phyloP scores from a whole-genome alignment of 1,140 invertebrate genomes.

The Zaprionus lachaisei region DNA sequence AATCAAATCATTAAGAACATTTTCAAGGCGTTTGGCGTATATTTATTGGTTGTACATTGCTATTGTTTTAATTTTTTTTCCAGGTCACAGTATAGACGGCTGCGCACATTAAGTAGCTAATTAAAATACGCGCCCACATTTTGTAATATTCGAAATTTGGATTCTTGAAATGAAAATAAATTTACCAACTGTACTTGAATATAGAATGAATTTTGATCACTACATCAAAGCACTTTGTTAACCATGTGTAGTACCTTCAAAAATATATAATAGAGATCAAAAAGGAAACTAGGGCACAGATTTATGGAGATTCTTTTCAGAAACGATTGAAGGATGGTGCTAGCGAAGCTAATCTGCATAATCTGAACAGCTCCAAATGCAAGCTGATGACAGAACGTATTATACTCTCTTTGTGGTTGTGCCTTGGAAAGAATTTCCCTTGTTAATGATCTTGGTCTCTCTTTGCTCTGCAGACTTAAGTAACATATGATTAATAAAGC shows the following conservation, averaged over 20 bases:
- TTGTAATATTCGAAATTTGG: background rate
- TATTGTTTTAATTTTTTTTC: background rate
- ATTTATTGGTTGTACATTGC: background rate
- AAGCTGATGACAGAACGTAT: no score
- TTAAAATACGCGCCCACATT: slow-evolving; percentile 51
- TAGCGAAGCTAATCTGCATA: slow-evolving; percentile 17
- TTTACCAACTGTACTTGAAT: background rate
- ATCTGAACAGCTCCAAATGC: no score
- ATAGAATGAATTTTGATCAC: background rate
- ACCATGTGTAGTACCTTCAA: no score
- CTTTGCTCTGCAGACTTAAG: no score
- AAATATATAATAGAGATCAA: background rate
- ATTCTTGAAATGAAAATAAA: background rate
- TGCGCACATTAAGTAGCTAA: slow-evolving; percentile 44
- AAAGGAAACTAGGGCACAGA: slow-evolving; percentile 52
- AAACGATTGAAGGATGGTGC: slow-evolving; percentile 43
- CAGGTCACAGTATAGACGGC: slow-evolving; percentile 32
- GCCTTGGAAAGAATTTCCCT: no score
- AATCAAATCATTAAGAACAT: slow-evolving; percentile 21
- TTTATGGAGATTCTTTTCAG: slow-evolving; percentile 69
- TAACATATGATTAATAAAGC: no score
- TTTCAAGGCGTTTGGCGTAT: background rate
- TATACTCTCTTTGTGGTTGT: no score
- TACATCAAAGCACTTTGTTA: no score
- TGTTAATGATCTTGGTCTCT: no score